Evolutionary conservation across 2,888 invertebrate species (phyloP).

Genomic region (Erannis defoliaria): DNA sequence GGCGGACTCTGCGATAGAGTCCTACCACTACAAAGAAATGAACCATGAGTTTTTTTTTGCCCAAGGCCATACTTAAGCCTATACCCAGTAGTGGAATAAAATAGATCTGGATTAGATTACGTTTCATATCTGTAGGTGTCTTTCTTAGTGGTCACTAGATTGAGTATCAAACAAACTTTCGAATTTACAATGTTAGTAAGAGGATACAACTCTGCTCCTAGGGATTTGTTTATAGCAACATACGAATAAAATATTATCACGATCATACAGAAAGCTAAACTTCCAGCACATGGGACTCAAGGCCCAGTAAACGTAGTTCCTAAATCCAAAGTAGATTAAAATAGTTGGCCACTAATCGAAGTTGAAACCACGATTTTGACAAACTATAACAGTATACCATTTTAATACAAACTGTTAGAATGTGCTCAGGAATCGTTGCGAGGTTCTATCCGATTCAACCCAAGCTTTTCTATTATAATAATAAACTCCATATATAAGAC

Average conservation of each 20-base stretch:
- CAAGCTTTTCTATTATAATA: no score
- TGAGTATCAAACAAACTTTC: not conserved
- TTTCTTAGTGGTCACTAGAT: not conserved
- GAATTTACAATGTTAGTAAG: not conserved
- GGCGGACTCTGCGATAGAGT: no score
- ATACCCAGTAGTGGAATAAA: no score
- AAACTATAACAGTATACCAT: not conserved
- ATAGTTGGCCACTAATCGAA: constrained; percentile 18
- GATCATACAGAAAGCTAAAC: constrained; percentile 13
- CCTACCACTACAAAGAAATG: no score
- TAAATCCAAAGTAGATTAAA: constrained; percentile 27
- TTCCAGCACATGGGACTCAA: constrained; percentile 18
- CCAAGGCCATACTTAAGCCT: no score
- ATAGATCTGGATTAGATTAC: no score
- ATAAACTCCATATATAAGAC: no score
- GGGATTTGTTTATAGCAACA: not conserved
- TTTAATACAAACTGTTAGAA: not conserved
- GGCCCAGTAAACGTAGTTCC: constrained; percentile 11
- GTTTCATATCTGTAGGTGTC: no score
- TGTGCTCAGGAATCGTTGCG: no score
- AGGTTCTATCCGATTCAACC: no score
- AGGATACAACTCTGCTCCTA: not conserved
- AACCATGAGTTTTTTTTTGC: no score
- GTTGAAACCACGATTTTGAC: constrained; percentile 7
- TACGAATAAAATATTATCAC: not conserved